These are phyloP conservation scores for Odontomachus brunneus DNA, from an alignment of 1,140 invertebrate species.

Conservation along the genomic window DNA sequence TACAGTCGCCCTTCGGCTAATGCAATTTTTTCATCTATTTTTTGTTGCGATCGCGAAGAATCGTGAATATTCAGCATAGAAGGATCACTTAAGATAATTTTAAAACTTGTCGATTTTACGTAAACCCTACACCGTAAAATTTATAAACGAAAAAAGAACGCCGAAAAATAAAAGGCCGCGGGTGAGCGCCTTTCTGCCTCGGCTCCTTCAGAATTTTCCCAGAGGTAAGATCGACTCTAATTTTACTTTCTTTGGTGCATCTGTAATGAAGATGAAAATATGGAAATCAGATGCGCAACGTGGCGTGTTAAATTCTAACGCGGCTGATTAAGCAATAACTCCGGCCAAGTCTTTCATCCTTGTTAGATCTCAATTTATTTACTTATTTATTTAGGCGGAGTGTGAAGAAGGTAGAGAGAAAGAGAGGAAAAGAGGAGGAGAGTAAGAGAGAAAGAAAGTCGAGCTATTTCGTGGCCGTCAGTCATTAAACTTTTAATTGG, in stretches of 20 bases:
- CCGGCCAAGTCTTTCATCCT: background rate
- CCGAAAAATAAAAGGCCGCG: background rate
- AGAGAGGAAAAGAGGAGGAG: no score
- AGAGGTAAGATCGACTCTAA: background rate
- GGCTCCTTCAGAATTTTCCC: background rate
- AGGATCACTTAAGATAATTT: background rate
- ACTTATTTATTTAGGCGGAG: constrained; percentile 28
- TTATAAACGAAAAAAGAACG: background rate
- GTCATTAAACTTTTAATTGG: constrained; percentile 41
- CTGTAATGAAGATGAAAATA: constrained; percentile 9
- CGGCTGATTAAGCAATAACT: constrained; percentile 17
- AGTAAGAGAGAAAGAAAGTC: no score
- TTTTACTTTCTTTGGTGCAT: constrained; percentile 10
- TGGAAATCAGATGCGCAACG: constrained; percentile 26
- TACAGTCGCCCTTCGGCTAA: no score
- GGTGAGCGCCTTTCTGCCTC: background rate
- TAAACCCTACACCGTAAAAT: background rate
- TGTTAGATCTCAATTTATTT: constrained; percentile 6
- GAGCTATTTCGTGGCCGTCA: background rate
- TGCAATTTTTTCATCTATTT: no score
- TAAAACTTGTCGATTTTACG: background rate
- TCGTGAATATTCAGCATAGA: no score
- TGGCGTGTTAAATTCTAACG: constrained; percentile 23
- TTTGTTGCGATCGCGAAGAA: no score
- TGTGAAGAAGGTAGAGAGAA: background rate